These are phyloP conservation scores for Bujurquina vittata DNA, from an alignment of 2,113 vertebrate genomes.

Conservation along the genomic window DNA sequence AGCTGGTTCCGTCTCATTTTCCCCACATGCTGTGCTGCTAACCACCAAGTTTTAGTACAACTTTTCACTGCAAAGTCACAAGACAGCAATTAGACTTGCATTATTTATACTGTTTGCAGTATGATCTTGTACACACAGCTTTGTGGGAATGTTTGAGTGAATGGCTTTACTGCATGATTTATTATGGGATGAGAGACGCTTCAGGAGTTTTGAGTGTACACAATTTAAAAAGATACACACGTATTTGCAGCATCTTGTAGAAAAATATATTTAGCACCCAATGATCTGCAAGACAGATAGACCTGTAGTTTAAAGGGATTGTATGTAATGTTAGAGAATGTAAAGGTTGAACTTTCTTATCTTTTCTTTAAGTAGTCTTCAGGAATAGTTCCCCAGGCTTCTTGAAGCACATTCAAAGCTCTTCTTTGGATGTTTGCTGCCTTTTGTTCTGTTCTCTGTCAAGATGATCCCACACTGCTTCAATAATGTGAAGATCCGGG, in stretches of 20 bases:
- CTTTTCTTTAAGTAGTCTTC: no score
- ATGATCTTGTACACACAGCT: not conserved
- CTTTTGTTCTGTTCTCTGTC: not conserved
- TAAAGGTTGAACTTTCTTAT: not conserved
- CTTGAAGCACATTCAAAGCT: rapidly evolving
- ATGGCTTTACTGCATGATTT: not conserved
- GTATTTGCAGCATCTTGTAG: not conserved
- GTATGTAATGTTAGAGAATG: no score
- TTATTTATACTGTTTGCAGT: not conserved
- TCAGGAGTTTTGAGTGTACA: not conserved
- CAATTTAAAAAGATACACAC: not conserved
- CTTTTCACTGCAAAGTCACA: not conserved
- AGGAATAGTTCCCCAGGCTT: not conserved
- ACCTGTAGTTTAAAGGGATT: no score
- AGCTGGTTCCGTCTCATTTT: constrained; percentile 50
- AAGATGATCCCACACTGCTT: not conserved
- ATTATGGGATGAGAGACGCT: not conserved
- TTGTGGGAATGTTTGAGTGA: not conserved
- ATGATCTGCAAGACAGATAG: not conserved
- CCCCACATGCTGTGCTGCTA: constrained; percentile 1
- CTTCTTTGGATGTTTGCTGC: not conserved
- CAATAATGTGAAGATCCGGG: not conserved
- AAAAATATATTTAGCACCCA: not conserved
- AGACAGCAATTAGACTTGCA: not conserved
- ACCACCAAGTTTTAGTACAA: constrained; percentile 23